Percentiles rank a stretch among this genome's conserved stretches.
Conservation (phyloP, 1,140 invertebrate genomes). For the Drosophila mauritiana region DNA sequence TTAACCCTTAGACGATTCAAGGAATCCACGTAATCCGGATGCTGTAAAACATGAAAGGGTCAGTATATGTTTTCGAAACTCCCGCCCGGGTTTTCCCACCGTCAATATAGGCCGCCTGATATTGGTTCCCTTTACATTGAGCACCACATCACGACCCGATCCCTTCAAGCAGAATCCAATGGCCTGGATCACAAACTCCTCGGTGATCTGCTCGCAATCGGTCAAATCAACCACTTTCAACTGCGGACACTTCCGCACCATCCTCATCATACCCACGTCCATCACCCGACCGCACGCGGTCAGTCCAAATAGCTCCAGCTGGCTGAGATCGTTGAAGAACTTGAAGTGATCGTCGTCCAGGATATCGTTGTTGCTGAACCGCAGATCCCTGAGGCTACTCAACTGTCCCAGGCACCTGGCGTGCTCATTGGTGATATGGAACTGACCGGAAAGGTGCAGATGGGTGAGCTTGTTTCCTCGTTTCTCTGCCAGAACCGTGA, state of each 20-base stretch:
- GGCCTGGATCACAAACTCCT: constrained; percentile 63
- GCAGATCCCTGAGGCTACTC: constrained; percentile 46
- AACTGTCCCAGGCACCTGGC: constrained; percentile 57
- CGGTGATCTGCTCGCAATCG: constrained; percentile 53
- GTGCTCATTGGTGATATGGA: constrained; percentile 57
- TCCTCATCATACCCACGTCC: constrained; percentile 52
- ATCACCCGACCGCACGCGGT: constrained; percentile 45
- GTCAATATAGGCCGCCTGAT: constrained; percentile 31
- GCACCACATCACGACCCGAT: constrained; percentile 16
- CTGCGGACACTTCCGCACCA: constrained; percentile 47
- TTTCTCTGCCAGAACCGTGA: constrained; percentile 39
- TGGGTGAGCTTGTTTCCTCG: constrained; percentile 48
- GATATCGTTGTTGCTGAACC: constrained; percentile 57
- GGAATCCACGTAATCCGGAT: constrained; percentile 54
- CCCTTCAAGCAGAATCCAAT: constrained; percentile 51
- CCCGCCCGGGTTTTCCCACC: constrained; percentile 7
- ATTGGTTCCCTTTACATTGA: constrained; percentile 51
- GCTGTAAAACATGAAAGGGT: constrained; percentile 11
- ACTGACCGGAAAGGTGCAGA: constrained; percentile 59
- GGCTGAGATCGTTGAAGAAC: constrained; percentile 56
- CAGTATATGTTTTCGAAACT: background rate
- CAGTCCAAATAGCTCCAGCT: constrained; percentile 32
- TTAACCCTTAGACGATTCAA: constrained; percentile 57
- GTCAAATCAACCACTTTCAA: constrained; percentile 44
- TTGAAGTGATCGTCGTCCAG: constrained; percentile 67